Evolutionary conservation across 2,797 vertebrate species (phyloP).

Genomic region (Aeoliscus strigatus): DNA sequence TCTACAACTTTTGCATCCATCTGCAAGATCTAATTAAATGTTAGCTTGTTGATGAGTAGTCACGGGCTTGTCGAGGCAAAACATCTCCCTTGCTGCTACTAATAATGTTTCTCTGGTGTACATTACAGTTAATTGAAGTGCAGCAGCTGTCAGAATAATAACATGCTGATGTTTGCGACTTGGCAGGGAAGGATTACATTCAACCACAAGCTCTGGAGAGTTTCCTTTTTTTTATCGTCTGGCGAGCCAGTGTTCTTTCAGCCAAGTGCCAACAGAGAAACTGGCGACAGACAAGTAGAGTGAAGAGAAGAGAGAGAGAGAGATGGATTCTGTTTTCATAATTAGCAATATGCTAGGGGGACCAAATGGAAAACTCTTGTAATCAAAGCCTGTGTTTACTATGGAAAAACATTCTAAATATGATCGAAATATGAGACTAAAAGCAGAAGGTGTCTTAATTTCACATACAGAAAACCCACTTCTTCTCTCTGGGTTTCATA

Average conservation of each 20-base stretch:
- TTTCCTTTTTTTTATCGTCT: conserved; percentile 38
- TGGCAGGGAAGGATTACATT: conserved; percentile 63
- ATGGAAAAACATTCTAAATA: conserved; percentile 25
- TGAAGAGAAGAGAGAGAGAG: conserved; percentile 10
- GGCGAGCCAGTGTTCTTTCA: conserved; percentile 45
- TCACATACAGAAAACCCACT: too few species aligned
- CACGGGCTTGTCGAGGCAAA: conserved; percentile 37
- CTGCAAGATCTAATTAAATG: conserved; percentile 22
- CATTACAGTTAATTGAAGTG: conserved; percentile 75
- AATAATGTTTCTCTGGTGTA: conserved; percentile 71
- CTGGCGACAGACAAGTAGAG: conserved; percentile 27
- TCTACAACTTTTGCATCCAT: conserved; percentile 5
- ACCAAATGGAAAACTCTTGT: conserved; percentile 39
- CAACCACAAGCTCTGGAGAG: conserved; percentile 61
- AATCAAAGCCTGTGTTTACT: conserved; percentile 20
- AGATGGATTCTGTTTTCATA: conserved; percentile 39
- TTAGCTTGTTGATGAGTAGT: conserved; percentile 53
- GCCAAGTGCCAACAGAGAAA: conserved; percentile 57
- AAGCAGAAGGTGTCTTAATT: neutral
- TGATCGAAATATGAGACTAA: conserved; percentile 13
- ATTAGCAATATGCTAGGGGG: conserved; percentile 31
- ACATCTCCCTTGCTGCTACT: conserved; percentile 49
- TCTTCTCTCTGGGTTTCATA: too few species aligned
- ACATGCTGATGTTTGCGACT: conserved; percentile 71
- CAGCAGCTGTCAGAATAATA: conserved; percentile 78